Evolutionary conservation across 92 coral and sea anemone species (phyloP).

Genomic region (Paramuricea clavata): DNA sequence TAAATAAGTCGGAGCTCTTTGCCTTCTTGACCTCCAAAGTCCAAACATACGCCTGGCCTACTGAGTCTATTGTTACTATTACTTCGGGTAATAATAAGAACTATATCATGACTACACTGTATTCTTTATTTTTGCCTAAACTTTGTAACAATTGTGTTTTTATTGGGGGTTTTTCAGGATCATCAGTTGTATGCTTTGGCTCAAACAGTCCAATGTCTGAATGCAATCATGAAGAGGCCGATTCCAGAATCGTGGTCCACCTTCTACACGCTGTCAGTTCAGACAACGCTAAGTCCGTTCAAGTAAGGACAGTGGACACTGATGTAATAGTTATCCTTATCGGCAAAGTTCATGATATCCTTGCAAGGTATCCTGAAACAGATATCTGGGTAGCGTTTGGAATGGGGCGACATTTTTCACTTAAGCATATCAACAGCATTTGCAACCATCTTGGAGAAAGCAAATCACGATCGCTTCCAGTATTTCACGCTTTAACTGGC

Average conservation of each 20-base stretch:
- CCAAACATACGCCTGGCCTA: too few relatives aligned
- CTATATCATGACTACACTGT: too few relatives aligned
- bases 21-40: too few relatives aligned
- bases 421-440: slow-evolving; percentile 29
- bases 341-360: slow-evolving; percentile 21
- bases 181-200: too few relatives aligned
- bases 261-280: slow-evolving; percentile 35
- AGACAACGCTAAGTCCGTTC: slow-evolving; percentile 4
- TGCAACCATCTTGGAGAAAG: slow-evolving; percentile 30
- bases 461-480: slow-evolving; percentile 32
- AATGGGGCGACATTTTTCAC: slow-evolving; percentile 40
- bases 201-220: too few relatives aligned
- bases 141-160: too few relatives aligned
- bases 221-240: slow-evolving; percentile 47
- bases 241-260: slow-evolving; percentile 49
- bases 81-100: too few relatives aligned
- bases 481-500: slow-evolving; percentile 18
- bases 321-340: slow-evolving; percentile 44
- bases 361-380: not conserved
- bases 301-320: slow-evolving; percentile 47
- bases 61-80: too few relatives aligned
- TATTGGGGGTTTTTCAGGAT: too few relatives aligned
- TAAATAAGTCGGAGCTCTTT: too few relatives aligned
- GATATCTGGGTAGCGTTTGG: slow-evolving; percentile 46
- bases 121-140: too few relatives aligned